Percentiles rank a stretch among this genome's conserved stretches.
Evolutionary conservation across 2,797 vertebrate species (phyloP).

Genomic region (Oceanodroma leucorhoa): DNA sequence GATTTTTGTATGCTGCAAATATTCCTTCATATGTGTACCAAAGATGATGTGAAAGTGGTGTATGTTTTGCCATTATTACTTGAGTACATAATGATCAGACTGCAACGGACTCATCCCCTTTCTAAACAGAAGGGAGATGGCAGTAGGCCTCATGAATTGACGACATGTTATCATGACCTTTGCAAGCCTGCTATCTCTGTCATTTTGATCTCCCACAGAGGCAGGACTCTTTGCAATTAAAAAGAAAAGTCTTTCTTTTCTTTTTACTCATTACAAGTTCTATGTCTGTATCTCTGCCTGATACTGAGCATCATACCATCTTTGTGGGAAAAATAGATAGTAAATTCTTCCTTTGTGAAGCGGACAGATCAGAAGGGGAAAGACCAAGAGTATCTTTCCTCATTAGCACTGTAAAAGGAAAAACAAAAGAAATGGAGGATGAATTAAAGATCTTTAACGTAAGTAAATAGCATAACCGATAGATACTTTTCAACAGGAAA

Average conservation of each 20-base stretch:
- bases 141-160: constrained; percentile 22
- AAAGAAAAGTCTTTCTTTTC: constrained; percentile 2
- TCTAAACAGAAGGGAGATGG: background rate
- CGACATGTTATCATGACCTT: constrained; percentile 37
- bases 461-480: background rate
- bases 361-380: background rate
- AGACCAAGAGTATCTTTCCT: background rate
- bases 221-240: background rate
- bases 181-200: constrained; percentile 38
- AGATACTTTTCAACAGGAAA: background rate
- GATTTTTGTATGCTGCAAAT: background rate
- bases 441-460: background rate
- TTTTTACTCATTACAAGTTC: background rate
- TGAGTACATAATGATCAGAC: background rate
- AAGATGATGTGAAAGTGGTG: background rate
- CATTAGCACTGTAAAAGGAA: background rate
- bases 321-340: background rate
- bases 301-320: background rate
- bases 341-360: background rate
- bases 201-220: constrained; percentile 44
- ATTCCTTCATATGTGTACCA: background rate
- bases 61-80: background rate
- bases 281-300: background rate
- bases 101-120: background rate
- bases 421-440: background rate